These are phyloP conservation scores for Pantherophis guttatus DNA, from an alignment of 2,113 vertebrate species.

Conservation along the genomic window DNA sequence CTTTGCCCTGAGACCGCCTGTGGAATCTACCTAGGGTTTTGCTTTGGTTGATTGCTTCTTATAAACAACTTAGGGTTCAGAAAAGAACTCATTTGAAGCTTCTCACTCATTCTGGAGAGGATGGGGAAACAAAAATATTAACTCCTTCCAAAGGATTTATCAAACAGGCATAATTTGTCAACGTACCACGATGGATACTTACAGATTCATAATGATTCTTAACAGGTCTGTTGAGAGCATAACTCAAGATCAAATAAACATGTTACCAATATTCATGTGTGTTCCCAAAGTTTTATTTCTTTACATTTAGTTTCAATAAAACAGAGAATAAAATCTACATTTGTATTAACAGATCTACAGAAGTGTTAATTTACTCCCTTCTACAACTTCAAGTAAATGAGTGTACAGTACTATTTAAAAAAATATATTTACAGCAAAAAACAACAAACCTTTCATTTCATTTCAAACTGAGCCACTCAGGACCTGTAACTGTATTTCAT, in stretches of 20 bases:
- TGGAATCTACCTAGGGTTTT: background rate
- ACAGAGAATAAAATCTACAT: background rate
- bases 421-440: conserved; percentile 15
- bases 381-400: conserved; percentile 20
- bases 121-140: background rate
- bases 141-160: background rate
- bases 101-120: background rate
- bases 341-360: background rate
- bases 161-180: background rate
- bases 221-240: background rate
- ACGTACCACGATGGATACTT: background rate
- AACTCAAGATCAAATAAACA: conserved; percentile 30
- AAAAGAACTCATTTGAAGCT: background rate
- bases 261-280: conserved; percentile 24
- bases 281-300: conserved; percentile 32
- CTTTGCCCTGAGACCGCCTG: background rate
- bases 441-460: conserved; percentile 8
- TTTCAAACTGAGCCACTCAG: background rate
- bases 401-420: conserved; percentile 3
- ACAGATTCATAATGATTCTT: background rate
- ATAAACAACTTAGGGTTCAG: background rate
- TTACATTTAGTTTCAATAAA: background rate
- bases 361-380: conserved; percentile 32
- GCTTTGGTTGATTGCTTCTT: background rate
- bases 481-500: background rate